Evolutionary conservation across 2,888 invertebrate genomes (phyloP), one percentile per base, ranked within the genome.

Genomic region (Lasioglossum marginatum): DNA sequence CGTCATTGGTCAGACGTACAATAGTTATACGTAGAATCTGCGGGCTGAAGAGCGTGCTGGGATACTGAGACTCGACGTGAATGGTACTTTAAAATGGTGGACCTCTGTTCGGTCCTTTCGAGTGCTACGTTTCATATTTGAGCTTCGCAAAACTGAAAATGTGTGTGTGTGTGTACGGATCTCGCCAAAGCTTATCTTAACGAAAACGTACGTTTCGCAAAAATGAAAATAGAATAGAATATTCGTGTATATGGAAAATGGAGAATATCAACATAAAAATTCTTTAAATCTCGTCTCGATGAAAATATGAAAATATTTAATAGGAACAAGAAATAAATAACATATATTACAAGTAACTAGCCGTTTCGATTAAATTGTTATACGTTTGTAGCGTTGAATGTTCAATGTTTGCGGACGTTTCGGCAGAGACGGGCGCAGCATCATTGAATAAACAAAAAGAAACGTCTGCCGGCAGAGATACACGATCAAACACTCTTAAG

Each of bases 401-500:
- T 31, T 63, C 31, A 31, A 31, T 63, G 31, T 63, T 63, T 31
- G 31, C 31, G 16, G 16, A 31, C 63, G 63, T 1, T 27, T 63
- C 6, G 31, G 6, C 31, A 31, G 6, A 16, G 16, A 63, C 63
- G 16, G 16, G 5, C 27, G 66, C 23, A 34, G 34, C 19, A 34
- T 66, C 66, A 10, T 23, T 12, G 37, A n/a, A n/a, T n/a, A 70
- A 70, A 70, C n/a, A 40, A n/a, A 70, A 40, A 40, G 23, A 14
- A 70, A 70, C 12, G 14, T 14, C 23, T n/a, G 70, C 23, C 37
- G 23, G 14, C 10, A 12, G 37, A 40, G 70, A 37, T n/a, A n/a
- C 70, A 12, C 70, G 70, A 70, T 40, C 70, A 40, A 70, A 70
- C 23, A 40, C 70, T 70, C n/a, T 70, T 23, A 40, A 40, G 70